phyloP scores from a whole-genome alignment of 2,113 vertebrate species.

The Elaphurus davidianus region DNA sequence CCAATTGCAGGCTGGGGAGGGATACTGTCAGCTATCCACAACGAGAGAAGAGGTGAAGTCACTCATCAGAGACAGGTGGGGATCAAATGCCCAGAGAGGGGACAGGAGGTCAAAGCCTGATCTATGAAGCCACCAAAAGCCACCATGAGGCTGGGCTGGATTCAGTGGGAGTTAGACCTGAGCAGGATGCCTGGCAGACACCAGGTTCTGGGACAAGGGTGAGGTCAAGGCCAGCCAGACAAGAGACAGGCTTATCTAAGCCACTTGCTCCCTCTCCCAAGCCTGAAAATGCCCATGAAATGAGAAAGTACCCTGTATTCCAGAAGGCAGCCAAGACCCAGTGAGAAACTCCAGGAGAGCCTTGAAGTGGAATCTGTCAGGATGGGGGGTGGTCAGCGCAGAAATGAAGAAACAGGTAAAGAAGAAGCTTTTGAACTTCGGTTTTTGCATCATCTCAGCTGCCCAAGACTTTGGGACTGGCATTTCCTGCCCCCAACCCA shows the following conservation, averaged over 20 bases:
- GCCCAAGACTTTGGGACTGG: background rate
- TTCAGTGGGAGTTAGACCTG: background rate
- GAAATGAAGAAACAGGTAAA: background rate
- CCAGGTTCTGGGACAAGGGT: background rate
- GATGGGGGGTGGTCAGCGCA: background rate
- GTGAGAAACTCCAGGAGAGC: background rate
- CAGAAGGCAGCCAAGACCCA: background rate
- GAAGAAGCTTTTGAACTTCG: background rate
- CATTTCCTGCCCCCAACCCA: background rate
- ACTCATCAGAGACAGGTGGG: background rate
- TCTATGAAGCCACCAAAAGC: background rate
- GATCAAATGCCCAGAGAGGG: background rate
- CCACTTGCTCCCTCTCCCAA: background rate
- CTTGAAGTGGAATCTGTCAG: background rate
- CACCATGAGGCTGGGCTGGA: background rate
- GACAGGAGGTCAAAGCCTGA: background rate
- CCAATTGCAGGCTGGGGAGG: background rate
- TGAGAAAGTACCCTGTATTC: background rate
- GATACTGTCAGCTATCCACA: background rate
- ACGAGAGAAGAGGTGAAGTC: background rate
- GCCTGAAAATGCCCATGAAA: background rate
- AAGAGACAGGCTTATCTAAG: background rate
- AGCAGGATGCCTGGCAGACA: background rate
- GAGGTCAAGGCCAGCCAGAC: background rate
- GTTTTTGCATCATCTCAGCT: background rate